Conservation (phyloP, 92 coral and sea anemone species). For the Actinostola sp. region DNA sequence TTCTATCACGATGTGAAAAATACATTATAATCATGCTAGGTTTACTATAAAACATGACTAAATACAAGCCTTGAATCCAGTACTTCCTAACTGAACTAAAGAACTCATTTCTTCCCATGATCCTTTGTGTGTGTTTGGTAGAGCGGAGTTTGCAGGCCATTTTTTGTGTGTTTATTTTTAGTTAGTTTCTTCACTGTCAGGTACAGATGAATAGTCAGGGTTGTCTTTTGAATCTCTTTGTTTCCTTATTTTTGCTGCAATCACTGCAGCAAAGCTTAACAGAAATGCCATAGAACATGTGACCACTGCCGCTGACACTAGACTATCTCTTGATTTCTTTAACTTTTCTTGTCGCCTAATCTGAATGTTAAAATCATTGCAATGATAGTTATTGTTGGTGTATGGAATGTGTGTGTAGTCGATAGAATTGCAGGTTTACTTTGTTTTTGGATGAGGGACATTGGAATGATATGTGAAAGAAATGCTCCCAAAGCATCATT, state of each 20-base stretch:
- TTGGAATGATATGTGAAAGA: no score
- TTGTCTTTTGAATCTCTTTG: conserved; percentile 43
- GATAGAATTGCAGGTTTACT: no score
- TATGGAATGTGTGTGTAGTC: no score
- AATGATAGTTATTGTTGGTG: no score
- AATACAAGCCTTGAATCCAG: no score
- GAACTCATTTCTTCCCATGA: no score
- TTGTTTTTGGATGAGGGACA: no score
- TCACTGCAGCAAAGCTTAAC: conserved; percentile 78
- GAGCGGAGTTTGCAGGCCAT: no score
- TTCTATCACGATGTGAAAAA: not conserved
- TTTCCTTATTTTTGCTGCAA: conserved; percentile 75
- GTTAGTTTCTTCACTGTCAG: conserved; percentile 10
- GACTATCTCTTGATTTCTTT: conserved; percentile 54
- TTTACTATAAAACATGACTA: no score
- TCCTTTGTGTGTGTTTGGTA: no score
- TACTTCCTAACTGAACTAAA: no score
- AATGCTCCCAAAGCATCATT: not conserved
- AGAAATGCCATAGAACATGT: conserved; percentile 85
- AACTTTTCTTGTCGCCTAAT: conserved; percentile 6
- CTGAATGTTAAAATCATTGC: not conserved
- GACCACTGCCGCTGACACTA: conserved; percentile 81
- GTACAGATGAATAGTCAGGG: conserved; percentile 47
- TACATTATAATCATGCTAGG: not conserved
- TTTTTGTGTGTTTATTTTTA: not conserved